phyloP scores from a whole-genome alignment of 2,113 vertebrate genomes.

The Callorhinus ursinus region DNA sequence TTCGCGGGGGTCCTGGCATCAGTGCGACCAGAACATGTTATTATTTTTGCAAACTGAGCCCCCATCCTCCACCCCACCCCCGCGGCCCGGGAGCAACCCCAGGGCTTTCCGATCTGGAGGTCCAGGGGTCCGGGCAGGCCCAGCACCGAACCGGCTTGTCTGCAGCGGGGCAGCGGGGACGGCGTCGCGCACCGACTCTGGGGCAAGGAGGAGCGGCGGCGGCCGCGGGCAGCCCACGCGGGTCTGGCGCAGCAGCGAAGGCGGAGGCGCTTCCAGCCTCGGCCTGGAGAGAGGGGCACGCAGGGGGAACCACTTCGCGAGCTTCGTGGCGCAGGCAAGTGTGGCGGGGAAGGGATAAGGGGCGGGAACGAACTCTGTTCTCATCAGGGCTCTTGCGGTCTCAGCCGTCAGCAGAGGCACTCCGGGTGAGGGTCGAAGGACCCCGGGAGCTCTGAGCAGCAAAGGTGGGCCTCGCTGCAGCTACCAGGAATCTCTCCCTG shows the following conservation, averaged over 20 bases:
- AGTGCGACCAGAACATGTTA: no score
- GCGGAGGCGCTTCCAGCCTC: not conserved
- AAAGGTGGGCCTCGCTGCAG: not conserved
- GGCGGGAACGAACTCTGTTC: not conserved
- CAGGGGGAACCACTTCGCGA: not conserved
- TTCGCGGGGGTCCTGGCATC: not conserved
- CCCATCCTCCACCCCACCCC: not conserved
- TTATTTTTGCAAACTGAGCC: conserved; percentile 16
- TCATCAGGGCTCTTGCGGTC: not conserved
- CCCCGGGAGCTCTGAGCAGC: not conserved
- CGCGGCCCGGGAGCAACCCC: not conserved
- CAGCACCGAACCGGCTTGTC: not conserved
- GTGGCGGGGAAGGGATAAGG: not conserved
- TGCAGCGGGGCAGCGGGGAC: not conserved
- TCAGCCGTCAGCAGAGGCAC: not conserved
- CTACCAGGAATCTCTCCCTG: not conserved
- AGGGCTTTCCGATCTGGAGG: not conserved
- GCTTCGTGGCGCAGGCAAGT: conserved; percentile 23
- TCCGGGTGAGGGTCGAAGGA: not conserved
- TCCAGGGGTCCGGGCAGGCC: no score
- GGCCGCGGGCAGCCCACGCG: not conserved
- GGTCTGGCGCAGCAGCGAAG: not conserved
- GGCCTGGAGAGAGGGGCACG: not conserved
- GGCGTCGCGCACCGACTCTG: no score
- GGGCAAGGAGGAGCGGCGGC: not conserved